Evolutionary conservation across 2,113 vertebrate genomes (phyloP).

Genomic region (Nothocercus julius): DNA sequence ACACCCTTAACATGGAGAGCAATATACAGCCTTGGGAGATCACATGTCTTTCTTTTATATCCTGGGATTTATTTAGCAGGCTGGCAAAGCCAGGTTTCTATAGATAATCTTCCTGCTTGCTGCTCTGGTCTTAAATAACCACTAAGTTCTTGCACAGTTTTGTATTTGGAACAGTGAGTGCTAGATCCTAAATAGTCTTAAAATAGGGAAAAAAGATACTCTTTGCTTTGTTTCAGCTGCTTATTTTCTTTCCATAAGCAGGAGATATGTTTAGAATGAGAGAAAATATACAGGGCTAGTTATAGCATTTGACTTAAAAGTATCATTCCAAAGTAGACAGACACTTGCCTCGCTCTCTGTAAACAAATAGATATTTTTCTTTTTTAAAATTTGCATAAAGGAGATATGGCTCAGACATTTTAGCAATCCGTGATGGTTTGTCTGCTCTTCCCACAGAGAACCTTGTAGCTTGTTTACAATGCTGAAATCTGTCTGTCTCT

Average conservation of each 20-base stretch:
- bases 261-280: neutral
- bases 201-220: neutral
- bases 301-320: constrained; percentile 26
- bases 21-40: neutral
- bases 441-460: constrained; percentile 51
- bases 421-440: neutral
- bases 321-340: neutral
- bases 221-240: neutral
- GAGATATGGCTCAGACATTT: constrained; percentile 15
- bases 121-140: neutral
- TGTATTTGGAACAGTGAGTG: neutral
- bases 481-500: constrained; percentile 61
- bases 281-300: neutral
- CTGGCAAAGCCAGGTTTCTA: neutral
- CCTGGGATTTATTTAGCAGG: neutral
- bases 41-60: neutral
- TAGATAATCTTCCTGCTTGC: neutral
- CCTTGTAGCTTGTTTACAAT: constrained; percentile 55
- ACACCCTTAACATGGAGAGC: neutral
- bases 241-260: neutral
- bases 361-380: neutral
- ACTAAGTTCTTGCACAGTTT: neutral
- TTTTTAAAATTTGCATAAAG: neutral
- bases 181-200: neutral
- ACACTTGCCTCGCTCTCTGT: neutral